Evolutionary conservation across 2,888 invertebrate species (phyloP), one percentile per base, ranked within the genome.

Genomic region (Oxytorus armatus): DNA sequence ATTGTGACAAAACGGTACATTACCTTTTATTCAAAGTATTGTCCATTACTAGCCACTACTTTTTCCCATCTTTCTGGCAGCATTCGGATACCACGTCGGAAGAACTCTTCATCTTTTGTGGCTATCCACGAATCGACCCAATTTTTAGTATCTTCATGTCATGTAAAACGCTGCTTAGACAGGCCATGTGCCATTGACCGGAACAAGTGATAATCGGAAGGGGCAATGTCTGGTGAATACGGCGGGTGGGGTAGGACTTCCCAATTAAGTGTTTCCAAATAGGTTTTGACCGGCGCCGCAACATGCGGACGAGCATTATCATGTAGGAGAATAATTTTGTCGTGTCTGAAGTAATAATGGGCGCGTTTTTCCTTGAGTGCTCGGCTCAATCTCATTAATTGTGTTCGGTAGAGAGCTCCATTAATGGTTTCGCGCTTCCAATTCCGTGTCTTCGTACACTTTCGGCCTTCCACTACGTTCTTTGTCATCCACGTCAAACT

Each of bases 231-330:
- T 10, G 63, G 66, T 21, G 66, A 70, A 74, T 77, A 79, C 44
- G 74, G 74, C 79, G 61, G 72, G 77, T 78, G 78, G 33, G 73
- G n/a, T n/a, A 85, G 53, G 63, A 85, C 81, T 73, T 85, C 83
- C 83, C 82, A 86, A 65, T 82, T 80, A 11, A 86, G 47, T 33
- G 82, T 84, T 83, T 85, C 81, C 55, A 81, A 68, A 61, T 83
- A 85, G 4, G 74, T 84, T 82, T 85, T 82, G 47, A 83, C 73
- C 11, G 55, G 61, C 66, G 39, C 63, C 39, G 84, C 82, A 74
- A 83, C 83, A 76, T 84, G 83, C 21, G 80, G 80, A 39, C 83
- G 78, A 83, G 83, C 82, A 55, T 85, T 84, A 75, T 51, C 21
- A 33, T 61, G 61, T 10, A n/a, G 42, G 7, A 83, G 65, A 73